Conservation (phyloP, 1,140 invertebrate genomes). For the Pomacea maculata region DNA sequence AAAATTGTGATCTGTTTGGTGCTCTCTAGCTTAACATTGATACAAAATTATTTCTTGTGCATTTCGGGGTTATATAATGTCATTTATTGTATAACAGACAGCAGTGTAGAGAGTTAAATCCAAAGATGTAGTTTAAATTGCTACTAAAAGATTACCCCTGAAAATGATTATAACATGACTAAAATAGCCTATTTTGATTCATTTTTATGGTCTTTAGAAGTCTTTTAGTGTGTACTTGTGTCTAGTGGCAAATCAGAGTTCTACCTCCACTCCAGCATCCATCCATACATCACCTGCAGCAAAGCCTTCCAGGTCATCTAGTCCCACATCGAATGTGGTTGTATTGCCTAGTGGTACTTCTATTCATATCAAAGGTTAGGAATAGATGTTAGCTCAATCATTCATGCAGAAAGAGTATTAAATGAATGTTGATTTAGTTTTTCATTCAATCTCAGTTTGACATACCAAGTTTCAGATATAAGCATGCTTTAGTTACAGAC, state of each 20-base stretch:
- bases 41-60: no score
- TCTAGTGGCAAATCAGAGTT: slow-evolving; percentile 16
- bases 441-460: not conserved
- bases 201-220: not conserved
- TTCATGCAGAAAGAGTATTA: not conserved
- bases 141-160: no score
- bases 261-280: not conserved
- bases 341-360: slow-evolving; percentile 63
- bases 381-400: not conserved
- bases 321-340: slow-evolving; percentile 61
- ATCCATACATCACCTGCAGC: slow-evolving; percentile 26
- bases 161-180: no score
- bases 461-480: not conserved
- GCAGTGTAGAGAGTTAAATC: no score
- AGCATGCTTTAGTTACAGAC: not conserved
- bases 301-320: slow-evolving; percentile 48
- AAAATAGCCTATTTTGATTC: not conserved
- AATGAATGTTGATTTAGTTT: no score
- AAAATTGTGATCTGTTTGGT: no score
- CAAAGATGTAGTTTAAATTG: no score
- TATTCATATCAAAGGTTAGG: slow-evolving; percentile 62
- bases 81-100: no score
- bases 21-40: no score
- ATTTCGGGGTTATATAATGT: no score
- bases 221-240: not conserved